Evolutionary conservation across 2,797 vertebrate species (phyloP), one percentile per base, ranked within the genome.

Genomic region (Esox lucius): DNA sequence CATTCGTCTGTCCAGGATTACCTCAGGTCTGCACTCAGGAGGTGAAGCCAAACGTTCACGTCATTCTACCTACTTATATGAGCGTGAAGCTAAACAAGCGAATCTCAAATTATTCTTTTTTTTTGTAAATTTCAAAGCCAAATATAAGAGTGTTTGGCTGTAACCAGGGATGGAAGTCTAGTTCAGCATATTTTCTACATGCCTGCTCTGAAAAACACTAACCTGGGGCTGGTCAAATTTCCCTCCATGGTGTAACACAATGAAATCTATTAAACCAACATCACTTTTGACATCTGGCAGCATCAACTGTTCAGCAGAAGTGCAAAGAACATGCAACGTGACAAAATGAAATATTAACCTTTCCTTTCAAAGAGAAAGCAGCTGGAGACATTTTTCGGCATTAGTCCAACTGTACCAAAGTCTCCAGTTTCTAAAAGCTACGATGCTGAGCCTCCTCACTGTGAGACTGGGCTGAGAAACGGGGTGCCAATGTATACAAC

Each of bases 301-400:
- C 46, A 22, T 39, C 33, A 68, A 42, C 59, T 42, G 73, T 65
- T 79, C 46, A 22, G 42, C 62, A 39, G 61, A 59, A 42, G 19
- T 56, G 53, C 53, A 22, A 53, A 8, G 53, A 79, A 80, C 65
- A 81, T 26, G 61, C 71, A 56, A 56, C 2, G 53, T 59, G 53
- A 59, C 53, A 56, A 33, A 68, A 68, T 69, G 67, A 78, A 78
- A 86, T 78, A 75, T 74, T 75, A 80, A 72, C 75, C 70, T 35
- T 5, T 66, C 70, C 19, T 48, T 81, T 59, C 22, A 59, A 22
- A 17, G 49, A 71, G 46, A 62, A 9, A 59, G 53, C 53, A 9
- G 53, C 53, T 59, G 53, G 53, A 9, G n/a, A 8, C n/a, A 22
- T 83, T 74, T 67, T n/a, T 24, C 35, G 66, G 35, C 72, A 74